These are phyloP conservation scores for Hermatobates lingyangjiaoensis DNA, from an alignment of 1,140 invertebrate genomes.

Conservation along the genomic window DNA sequence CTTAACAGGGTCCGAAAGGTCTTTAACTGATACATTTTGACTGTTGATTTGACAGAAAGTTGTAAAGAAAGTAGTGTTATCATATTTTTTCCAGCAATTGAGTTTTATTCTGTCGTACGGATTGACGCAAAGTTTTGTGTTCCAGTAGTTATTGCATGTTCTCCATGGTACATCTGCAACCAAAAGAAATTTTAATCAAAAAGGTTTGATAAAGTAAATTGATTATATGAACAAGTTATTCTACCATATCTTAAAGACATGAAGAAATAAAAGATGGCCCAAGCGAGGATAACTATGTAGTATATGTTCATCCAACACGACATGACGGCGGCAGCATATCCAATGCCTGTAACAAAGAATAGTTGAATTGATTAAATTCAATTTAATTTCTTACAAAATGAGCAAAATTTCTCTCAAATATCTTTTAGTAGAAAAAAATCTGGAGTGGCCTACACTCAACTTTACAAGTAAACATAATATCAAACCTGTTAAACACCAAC, in stretches of 20 bases:
- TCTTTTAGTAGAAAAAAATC: too few relatives aligned
- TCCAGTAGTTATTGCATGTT: conserved; percentile 86
- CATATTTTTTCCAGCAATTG: conserved; percentile 42
- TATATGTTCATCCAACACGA: conserved; percentile 98
- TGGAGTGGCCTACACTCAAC: too few relatives aligned
- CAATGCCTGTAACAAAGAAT: conserved; percentile 51
- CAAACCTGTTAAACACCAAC: too few relatives aligned
- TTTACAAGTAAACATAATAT: too few relatives aligned
- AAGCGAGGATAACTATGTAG: conserved; percentile 95
- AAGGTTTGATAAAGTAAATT: background rate
- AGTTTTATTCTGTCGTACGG: conserved; percentile 53
- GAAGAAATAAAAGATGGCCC: conserved; percentile 95
- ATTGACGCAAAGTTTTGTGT: conserved; percentile 62
- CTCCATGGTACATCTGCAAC: conserved; percentile 80
- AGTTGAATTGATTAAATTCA: background rate
- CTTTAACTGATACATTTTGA: conserved; percentile 42
- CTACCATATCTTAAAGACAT: conserved; percentile 67
- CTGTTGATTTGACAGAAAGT: conserved; percentile 44
- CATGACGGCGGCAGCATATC: conserved; percentile 95
- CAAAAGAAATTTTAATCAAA: background rate
- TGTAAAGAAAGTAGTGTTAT: conserved; percentile 27
- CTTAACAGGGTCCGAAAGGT: conserved; percentile 73
- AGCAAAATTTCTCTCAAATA: background rate
- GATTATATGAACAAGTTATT: conserved; percentile 4
- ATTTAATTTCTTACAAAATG: background rate